Evolutionary conservation across 2,888 invertebrate genomes (phyloP), one percentile per base, ranked within the genome.

Genomic region (Sicus ferrugineus): DNA sequence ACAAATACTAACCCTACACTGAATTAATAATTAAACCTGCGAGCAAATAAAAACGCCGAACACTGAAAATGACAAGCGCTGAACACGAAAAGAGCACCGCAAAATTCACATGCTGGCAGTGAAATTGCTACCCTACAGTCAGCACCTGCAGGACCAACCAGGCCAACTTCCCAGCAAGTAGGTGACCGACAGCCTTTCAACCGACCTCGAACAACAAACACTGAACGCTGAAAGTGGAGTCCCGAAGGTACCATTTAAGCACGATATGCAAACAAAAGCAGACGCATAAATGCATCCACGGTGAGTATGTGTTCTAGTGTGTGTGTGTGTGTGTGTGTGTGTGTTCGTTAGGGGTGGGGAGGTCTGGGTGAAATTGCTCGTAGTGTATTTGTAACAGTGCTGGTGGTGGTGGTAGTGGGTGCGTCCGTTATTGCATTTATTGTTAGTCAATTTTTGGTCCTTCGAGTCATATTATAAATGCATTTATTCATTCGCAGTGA

Each of bases 401-500:
- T 38, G 3, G 26, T 11, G 23, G 62, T 46, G 23, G 1, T 21
- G 23, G 23, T 54, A 7, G 23, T 7, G 23, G 19, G 26, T 54
- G 26, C 28, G 3, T 11, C 26, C 26, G 54, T 28, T 54, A 26
- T 23, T 63, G 63, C 63, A 50, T 48, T 63, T 63, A 48, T 23
- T 63, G 50, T 48, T 63, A 50, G 31, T 50, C 50, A 34, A 59
- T 59, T 59, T 59, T 34, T 68, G 70, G 74, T 72, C 75, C 74
- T 75, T 72, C 52, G 75, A 74, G 76, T 70, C 74, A 74, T 73
- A 74, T 75, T 74, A 75, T 73, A 74, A 71, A 75, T 72, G 72
- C 73, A 75, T 73, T 75, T 73, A 74, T 61, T 61, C 46, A 42
- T 38, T 61, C n/a, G 28, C 42, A 42, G 61, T 23, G 38, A 61